Base-by-base conservation (phyloP, 2,797 vertebrate species). In the Enteromius thamalakanensis region DNA sequence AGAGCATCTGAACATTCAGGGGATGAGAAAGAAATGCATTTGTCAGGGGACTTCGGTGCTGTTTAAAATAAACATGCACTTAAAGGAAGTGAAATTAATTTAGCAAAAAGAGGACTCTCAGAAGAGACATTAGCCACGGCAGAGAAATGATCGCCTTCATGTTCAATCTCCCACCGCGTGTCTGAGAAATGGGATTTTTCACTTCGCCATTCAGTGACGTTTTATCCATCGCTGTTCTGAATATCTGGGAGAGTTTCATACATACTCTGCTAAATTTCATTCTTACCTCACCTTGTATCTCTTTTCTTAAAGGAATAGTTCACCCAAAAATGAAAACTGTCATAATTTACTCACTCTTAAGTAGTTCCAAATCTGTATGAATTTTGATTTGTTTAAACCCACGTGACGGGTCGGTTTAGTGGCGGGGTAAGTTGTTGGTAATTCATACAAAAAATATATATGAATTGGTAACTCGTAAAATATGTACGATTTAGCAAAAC, bases 71-170 rank as follows among this genome's bases (percentile, higher is more conserved):
- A 85, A 84, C 12, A 75, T 81, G 83, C 84, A 84, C 87, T 89
- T 89, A 88, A 68, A 80, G 89, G 87, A 89, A 88, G 85, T 87
- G 85, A 93, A 92, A 94, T 94, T 92, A 91, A 93, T 94, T 93
- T 91, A 89, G 87, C 88, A 23, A 84, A 89, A 88, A 91, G 90
- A 90, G 90, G 90, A 89, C 87, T 93, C 91, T 93, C 92, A 93
- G 91, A 91, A 88, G 90, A 86, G 86, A 88, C 87, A 90, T 91
- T 92, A 92, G 91, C 86, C 89, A 87, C 86, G 81, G 90, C 90
- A 89, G 89, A 90, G 91, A 89, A 90, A 93, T 90, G 91, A 91
- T 89, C 89, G 90, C 88, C 89, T 91, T 90, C 90, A 91, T 89
- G 88, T 91, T 80, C 85, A 82, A 89, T 87, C 86, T 85, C 86